Evolutionary conservation across 2,113 vertebrate genomes (phyloP).

Genomic region (Agapornis roseicollis): DNA sequence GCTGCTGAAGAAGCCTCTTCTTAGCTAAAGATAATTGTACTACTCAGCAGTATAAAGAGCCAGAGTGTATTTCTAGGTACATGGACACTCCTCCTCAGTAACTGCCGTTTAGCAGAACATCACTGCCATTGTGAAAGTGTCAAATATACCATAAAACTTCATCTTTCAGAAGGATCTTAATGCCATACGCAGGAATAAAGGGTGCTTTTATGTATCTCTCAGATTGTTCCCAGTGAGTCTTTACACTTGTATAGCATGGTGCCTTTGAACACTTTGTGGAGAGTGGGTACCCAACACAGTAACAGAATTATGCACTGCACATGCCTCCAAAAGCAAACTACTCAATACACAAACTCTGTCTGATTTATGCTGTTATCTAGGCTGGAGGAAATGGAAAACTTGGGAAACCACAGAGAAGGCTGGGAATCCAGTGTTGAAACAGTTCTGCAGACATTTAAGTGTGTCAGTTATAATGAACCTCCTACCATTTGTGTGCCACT

Average conservation of each 20-base stretch:
- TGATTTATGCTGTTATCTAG: background rate
- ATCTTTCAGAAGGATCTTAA: background rate
- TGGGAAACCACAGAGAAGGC: background rate
- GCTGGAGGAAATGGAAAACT: background rate
- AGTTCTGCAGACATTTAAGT: background rate
- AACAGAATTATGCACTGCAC: background rate
- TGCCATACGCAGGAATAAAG: background rate
- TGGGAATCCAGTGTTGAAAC: background rate
- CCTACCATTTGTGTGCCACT: background rate
- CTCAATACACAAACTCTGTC: background rate
- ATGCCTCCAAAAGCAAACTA: background rate
- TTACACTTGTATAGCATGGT: background rate
- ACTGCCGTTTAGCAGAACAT: background rate
- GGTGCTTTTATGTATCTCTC: background rate
- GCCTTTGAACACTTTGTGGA: background rate
- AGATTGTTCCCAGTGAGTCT: background rate
- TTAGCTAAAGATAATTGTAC: background rate
- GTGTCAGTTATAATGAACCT: background rate
- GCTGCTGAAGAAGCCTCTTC: background rate
- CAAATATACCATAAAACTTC: background rate
- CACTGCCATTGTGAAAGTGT: background rate
- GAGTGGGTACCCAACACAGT: background rate
- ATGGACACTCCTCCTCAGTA: background rate
- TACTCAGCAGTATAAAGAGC: background rate
- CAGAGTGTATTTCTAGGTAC: background rate